These are phyloP conservation scores for Homarus americanus DNA, from an alignment of 1,140 invertebrate species.

Conservation along the genomic window DNA sequence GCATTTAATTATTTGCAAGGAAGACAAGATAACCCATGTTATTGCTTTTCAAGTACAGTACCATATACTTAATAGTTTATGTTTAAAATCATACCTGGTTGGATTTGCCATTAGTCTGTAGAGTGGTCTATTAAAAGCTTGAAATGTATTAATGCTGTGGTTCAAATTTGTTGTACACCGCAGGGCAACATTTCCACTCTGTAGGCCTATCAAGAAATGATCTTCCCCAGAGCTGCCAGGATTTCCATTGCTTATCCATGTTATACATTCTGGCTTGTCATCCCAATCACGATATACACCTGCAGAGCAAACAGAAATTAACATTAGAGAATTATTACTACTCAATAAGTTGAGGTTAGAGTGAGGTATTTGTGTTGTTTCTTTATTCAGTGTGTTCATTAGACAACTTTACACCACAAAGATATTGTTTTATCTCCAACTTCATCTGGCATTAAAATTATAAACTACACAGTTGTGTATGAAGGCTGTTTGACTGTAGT, in stretches of 20 bases:
- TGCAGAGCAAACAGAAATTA: not conserved
- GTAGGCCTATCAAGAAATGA: constrained; percentile 38
- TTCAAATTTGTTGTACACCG: constrained; percentile 36
- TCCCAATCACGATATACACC: constrained; percentile 60
- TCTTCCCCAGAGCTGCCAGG: not conserved
- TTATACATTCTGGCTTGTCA: constrained; percentile 55
- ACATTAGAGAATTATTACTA: no score
- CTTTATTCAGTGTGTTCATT: not conserved
- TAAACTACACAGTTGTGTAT: not conserved
- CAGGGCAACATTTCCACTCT: constrained; percentile 32
- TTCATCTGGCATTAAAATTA: not conserved
- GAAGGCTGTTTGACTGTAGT: not conserved
- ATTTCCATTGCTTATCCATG: constrained; percentile 19
- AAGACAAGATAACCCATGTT: no score
- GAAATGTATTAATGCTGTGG: constrained; percentile 12
- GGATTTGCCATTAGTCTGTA: constrained; percentile 48
- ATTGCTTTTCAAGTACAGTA: no score
- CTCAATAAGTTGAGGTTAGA: no score
- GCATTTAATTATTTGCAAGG: no score
- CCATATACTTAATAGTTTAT: no score
- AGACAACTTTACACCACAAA: not conserved
- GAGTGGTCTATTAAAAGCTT: constrained; percentile 38
- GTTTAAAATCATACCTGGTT: not conserved
- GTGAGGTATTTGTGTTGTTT: not conserved
- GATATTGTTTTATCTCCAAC: not conserved